Evolutionary conservation across 1,140 invertebrate species (phyloP).

Genomic region (Belonocnema kinseyi): DNA sequence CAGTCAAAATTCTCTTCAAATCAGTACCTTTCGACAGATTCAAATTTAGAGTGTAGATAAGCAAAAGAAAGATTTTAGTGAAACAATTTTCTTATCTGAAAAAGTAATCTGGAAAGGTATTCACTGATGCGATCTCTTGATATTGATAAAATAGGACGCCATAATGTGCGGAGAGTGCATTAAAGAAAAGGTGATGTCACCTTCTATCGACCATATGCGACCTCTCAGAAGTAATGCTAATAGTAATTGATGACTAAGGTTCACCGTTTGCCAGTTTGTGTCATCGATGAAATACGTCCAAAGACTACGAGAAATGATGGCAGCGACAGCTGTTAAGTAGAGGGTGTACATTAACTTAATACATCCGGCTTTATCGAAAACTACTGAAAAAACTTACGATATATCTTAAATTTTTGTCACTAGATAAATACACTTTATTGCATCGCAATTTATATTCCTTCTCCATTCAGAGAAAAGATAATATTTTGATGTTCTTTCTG

Average conservation of each 20-base stretch:
- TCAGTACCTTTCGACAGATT: no score
- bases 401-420: constrained; percentile 9
- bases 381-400: constrained; percentile 38
- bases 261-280: constrained; percentile 61
- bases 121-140: neutral
- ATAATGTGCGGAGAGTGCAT: constrained; percentile 24
- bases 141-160: neutral
- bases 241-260: constrained; percentile 69
- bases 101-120: constrained; percentile 1
- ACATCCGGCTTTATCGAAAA: constrained; percentile 58
- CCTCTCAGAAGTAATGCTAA: constrained; percentile 68
- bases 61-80: neutral
- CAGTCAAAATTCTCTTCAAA: no score
- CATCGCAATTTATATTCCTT: neutral
- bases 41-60: no score
- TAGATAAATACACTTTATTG: neutral
- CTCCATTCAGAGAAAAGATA: neutral
- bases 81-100: constrained; percentile 1
- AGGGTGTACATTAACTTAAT: constrained; percentile 61
- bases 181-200: constrained; percentile 62
- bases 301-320: constrained; percentile 49
- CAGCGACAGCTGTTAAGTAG: constrained; percentile 61
- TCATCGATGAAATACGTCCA: constrained; percentile 64
- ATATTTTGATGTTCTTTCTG: neutral
- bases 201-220: constrained; percentile 68